These are phyloP conservation scores for Motacilla alba DNA, from an alignment of 2,113 vertebrate species.

Conservation along the genomic window DNA sequence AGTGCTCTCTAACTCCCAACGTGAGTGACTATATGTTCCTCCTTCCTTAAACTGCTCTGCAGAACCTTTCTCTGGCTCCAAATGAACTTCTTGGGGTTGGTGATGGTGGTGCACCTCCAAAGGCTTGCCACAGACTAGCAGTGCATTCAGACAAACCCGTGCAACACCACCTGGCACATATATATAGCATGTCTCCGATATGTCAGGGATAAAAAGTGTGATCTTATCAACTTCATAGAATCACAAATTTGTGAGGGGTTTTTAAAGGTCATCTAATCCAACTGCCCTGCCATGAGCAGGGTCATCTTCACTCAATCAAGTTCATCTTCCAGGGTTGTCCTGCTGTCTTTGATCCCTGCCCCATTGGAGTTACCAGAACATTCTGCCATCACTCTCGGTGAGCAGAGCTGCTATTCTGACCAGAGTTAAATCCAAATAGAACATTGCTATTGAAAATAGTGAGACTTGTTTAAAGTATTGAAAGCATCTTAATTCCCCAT, in stretches of 20 bases:
- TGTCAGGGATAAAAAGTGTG: neutral
- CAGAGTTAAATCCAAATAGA: neutral
- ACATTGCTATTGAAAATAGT: neutral
- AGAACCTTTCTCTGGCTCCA: neutral
- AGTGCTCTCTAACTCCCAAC: neutral
- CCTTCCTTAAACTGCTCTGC: neutral
- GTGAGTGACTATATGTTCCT: neutral
- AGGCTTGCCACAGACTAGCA: neutral
- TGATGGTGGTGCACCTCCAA: neutral
- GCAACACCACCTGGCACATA: neutral
- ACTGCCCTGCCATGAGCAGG: neutral
- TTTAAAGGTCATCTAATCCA: neutral
- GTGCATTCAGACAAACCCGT: neutral
- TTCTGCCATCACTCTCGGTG: neutral
- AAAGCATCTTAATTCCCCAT: neutral
- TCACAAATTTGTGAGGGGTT: neutral
- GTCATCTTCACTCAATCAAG: neutral
- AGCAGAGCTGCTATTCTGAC: neutral
- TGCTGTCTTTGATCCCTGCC: neutral
- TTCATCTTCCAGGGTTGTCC: neutral
- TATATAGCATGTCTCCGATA: neutral
- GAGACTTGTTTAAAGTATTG: neutral
- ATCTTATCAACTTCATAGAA: neutral
- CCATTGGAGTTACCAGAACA: neutral
- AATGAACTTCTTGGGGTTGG: neutral